Evolutionary conservation across 2,888 invertebrate genomes (phyloP).

Genomic region (Agapostemon virescens): DNA sequence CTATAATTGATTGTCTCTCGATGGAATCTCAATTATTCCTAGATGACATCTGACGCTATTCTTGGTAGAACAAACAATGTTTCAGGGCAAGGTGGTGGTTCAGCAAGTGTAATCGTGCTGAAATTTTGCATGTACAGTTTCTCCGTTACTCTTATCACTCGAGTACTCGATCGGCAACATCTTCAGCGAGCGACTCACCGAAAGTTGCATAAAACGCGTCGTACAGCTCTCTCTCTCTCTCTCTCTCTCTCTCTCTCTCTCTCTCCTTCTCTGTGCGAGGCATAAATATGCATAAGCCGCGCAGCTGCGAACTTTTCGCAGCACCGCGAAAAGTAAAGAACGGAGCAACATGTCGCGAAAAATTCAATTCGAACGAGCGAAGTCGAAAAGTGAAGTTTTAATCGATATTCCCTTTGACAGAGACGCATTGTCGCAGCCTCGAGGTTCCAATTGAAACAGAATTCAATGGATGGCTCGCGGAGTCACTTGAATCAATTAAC

Average conservation of each 20-base stretch:
- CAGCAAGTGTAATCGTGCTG: not conserved
- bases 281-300: not conserved
- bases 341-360: not conserved
- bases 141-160: not conserved
- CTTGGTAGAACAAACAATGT: not conserved
- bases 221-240: not conserved
- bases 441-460: not conserved
- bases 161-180: not conserved
- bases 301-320: not conserved
- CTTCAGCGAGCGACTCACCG: not conserved
- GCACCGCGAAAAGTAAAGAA: not conserved
- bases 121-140: not conserved
- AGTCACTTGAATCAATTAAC: conserved; percentile 5
- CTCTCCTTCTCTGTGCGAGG: not conserved
- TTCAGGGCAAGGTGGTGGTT: not conserved
- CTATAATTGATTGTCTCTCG: not conserved
- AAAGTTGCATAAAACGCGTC: not conserved
- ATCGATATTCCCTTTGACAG: conserved; percentile 9
- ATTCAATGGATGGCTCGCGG: not conserved
- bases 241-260: not conserved
- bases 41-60: not conserved
- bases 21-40: not conserved
- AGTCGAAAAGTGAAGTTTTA: conserved; percentile 8
- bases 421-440: not conserved
- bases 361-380: conserved; percentile 5